phyloP scores from a whole-genome alignment of 2,888 invertebrate genomes.

The Leucophora obtusa region DNA sequence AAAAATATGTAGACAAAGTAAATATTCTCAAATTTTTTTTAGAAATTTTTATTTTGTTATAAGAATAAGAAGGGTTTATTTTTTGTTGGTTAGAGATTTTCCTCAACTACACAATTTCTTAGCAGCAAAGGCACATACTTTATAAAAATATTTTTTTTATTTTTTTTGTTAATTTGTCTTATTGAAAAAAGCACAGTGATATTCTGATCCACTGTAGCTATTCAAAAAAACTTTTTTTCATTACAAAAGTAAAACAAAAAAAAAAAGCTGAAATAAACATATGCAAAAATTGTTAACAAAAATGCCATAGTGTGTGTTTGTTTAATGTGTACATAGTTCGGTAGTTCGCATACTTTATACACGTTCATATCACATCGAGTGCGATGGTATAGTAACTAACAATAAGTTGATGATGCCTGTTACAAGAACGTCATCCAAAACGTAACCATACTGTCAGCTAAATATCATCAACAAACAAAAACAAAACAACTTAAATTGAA shows the following conservation, averaged over 20 bases:
- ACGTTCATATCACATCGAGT: slow-evolving; percentile 47
- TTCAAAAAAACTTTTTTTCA: slow-evolving; percentile 33
- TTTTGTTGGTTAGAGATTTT: too few relatives aligned
- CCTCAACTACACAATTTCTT: too few relatives aligned
- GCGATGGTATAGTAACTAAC: not conserved
- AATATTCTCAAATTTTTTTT: too few relatives aligned
- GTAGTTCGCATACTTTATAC: not conserved
- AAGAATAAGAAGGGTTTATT: too few relatives aligned
- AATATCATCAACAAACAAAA: slow-evolving; percentile 44
- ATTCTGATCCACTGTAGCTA: not conserved
- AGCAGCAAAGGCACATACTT: too few relatives aligned
- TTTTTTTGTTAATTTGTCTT: too few relatives aligned
- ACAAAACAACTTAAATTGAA: slow-evolving; percentile 41
- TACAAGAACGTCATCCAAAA: slow-evolving; percentile 46
- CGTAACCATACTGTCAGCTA: slow-evolving; percentile 48
- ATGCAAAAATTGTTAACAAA: slow-evolving; percentile 59
- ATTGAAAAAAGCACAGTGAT: too few relatives aligned
- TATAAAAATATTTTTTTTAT: too few relatives aligned
- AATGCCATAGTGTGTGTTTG: slow-evolving; percentile 33
- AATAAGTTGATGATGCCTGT: slow-evolving; percentile 2
- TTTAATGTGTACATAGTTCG: not conserved
- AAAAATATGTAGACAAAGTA: too few relatives aligned
- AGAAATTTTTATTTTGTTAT: too few relatives aligned
- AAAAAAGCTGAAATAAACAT: slow-evolving; percentile 42
- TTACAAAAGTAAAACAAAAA: slow-evolving; percentile 14